Conservation (phyloP, 2,888 invertebrate species). For the Nemotelus pantherinus region DNA sequence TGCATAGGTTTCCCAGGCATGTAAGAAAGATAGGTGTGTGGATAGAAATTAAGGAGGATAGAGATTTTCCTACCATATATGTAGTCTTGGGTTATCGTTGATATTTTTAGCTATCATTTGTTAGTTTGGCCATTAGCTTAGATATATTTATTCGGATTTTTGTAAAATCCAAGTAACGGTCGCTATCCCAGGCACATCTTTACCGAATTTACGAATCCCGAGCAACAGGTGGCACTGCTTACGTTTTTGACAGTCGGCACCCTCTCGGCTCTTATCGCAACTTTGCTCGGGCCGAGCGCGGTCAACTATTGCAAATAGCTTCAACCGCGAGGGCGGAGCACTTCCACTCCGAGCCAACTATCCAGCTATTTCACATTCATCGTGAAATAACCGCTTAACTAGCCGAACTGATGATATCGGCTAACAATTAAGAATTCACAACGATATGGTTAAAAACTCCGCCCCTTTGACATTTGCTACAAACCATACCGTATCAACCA, state of each 20-base stretch:
- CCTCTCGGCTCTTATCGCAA: constrained; percentile 15
- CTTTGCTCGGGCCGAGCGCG: constrained; percentile 20
- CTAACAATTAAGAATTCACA: background rate
- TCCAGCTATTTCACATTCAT: background rate
- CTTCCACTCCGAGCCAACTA: background rate
- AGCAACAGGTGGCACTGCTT: constrained; percentile 41
- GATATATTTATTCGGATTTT: too few relatives aligned
- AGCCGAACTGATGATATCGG: background rate
- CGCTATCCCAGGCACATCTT: background rate
- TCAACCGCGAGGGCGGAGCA: constrained; percentile 24
- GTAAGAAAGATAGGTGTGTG: too few relatives aligned
- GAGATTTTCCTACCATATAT: too few relatives aligned
- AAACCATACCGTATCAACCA: background rate
- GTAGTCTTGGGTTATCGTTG: too few relatives aligned
- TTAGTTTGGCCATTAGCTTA: too few relatives aligned
- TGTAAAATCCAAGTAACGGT: background rate
- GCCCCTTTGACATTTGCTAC: constrained; percentile 19
- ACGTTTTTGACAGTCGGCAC: background rate
- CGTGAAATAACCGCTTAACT: background rate
- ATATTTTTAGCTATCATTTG: too few relatives aligned
- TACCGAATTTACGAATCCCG: background rate
- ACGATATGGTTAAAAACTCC: constrained; percentile 12
- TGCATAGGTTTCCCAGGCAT: too few relatives aligned
- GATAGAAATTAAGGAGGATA: too few relatives aligned
- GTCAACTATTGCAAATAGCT: constrained; percentile 13